Conservation (phyloP, 2,113 vertebrate species). For the Caloenas nicobarica region DNA sequence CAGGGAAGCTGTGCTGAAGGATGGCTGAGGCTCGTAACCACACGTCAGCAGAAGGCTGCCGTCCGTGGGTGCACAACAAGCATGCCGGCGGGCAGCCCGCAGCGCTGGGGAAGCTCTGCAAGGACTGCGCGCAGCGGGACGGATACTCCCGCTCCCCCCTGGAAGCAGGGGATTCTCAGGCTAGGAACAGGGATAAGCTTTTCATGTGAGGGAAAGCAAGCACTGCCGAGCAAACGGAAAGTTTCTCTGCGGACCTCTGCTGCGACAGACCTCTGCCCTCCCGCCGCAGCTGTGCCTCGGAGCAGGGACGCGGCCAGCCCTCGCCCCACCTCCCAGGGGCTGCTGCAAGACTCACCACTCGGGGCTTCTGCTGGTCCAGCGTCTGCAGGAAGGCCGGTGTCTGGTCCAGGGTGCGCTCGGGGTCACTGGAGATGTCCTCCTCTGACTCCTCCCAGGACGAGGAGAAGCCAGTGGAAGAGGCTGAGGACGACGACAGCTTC, state of each 20-base stretch:
- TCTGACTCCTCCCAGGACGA: conserved; percentile 98
- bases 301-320: rapidly evolving
- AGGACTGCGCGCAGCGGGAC: background rate
- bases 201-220: background rate
- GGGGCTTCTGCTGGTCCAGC: conserved; percentile 84
- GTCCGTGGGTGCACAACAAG: background rate
- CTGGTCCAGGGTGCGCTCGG: conserved; percentile 85
- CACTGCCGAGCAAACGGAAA: background rate
- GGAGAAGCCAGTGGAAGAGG: conserved; percentile 95
- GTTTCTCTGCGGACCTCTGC: background rate
- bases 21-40: background rate
- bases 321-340: background rate
- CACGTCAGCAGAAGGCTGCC: background rate
- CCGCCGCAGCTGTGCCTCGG: rapidly evolving
- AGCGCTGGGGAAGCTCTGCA: background rate
- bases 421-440: conserved; percentile 95
- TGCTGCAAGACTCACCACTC: conserved; percentile 84
- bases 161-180: rapidly evolving
- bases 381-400: conserved; percentile 85
- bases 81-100: background rate
- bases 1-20: background rate
- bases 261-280: background rate
- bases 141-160: background rate
- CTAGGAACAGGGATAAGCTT: background rate
- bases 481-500: conserved; percentile 95